Conservation (phyloP, 2,113 vertebrate species). For the Piliocolobus tephrosceles region DNA sequence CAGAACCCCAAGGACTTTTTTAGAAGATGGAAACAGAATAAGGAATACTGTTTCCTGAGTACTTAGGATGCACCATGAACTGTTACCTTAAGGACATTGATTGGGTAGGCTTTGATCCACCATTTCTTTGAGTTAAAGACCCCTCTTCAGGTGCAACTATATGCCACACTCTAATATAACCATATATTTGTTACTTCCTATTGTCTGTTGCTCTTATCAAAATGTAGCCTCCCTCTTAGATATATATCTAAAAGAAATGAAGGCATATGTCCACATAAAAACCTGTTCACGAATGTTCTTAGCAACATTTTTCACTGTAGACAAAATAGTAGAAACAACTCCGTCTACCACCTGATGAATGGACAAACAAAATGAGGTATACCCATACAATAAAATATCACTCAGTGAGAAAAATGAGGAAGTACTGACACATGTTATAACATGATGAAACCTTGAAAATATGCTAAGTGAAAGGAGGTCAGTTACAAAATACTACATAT, state of each 20-base stretch:
- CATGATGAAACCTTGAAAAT: neutral
- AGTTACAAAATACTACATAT: neutral
- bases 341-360: neutral
- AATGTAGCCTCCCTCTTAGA: neutral
- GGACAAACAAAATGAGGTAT: neutral
- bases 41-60: neutral
- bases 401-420: neutral
- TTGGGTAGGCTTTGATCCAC: neutral
- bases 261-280: neutral
- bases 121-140: neutral
- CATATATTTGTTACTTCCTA: neutral
- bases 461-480: neutral
- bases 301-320: neutral
- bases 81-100: neutral
- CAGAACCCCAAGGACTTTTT: neutral
- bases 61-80: neutral
- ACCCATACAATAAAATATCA: neutral
- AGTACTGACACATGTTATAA: neutral
- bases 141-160: neutral
- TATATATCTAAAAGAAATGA: neutral
- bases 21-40: neutral
- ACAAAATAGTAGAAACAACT: neutral
- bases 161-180: neutral
- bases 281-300: neutral
- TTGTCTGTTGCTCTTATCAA: neutral